Evolutionary conservation across 2,888 invertebrate species (phyloP).

Genomic region (Blastobasis adustella): DNA sequence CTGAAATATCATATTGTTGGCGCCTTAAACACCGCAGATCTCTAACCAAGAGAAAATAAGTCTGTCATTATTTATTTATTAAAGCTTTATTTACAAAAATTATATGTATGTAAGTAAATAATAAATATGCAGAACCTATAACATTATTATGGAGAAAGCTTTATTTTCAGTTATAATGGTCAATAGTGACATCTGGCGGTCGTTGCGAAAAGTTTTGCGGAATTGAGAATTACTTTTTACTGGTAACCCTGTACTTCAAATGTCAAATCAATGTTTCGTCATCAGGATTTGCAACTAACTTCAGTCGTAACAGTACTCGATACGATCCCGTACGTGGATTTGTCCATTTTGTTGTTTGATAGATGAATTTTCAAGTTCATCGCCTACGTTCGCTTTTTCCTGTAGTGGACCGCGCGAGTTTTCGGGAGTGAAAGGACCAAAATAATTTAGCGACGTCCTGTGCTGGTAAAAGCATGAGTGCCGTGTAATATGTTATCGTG

Average conservation of each 20-base stretch:
- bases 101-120: too few relatives aligned
- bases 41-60: too few relatives aligned
- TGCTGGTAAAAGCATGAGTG: slow-evolving; percentile 42
- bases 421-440: slow-evolving; percentile 47
- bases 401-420: slow-evolving; percentile 39
- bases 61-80: too few relatives aligned
- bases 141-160: too few relatives aligned
- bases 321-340: background rate
- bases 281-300: slow-evolving; percentile 22
- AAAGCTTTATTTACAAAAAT: too few relatives aligned
- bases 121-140: too few relatives aligned
- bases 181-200: too few relatives aligned
- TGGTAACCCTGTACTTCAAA: background rate
- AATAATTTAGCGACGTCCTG: slow-evolving; percentile 11
- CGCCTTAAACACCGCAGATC: too few relatives aligned
- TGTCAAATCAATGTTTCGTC: background rate
- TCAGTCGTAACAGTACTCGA: slow-evolving; percentile 35
- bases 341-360: slow-evolving; percentile 22
- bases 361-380: slow-evolving; percentile 39
- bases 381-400: slow-evolving; percentile 41
- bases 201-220: too few relatives aligned
- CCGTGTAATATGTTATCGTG: slow-evolving; percentile 37
- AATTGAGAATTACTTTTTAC: too few relatives aligned
- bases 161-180: too few relatives aligned
- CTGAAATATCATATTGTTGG: too few relatives aligned